Conservation (phyloP, 2,888 invertebrate species). For the Phengaris alcon region DNA sequence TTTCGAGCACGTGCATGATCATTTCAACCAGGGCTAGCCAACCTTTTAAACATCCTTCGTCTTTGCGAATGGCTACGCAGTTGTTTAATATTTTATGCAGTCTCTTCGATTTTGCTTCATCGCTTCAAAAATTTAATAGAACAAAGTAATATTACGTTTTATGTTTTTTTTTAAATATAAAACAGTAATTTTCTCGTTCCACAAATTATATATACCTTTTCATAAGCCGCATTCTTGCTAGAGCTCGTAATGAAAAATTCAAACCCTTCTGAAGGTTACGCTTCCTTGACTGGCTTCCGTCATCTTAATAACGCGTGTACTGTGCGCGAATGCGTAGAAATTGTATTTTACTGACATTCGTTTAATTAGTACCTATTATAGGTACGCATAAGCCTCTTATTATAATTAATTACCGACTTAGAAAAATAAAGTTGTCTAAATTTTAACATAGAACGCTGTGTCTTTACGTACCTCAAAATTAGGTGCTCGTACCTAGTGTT, state of each 20-base stretch:
- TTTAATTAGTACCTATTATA: neutral
- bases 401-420: no score
- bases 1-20: conserved; percentile 27
- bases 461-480: no score
- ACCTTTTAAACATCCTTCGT: neutral
- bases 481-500: neutral
- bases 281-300: conserved; percentile 37
- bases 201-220: conserved; percentile 29
- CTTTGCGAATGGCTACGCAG: no score
- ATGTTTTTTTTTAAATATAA: neutral
- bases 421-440: no score
- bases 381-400: no score
- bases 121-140: no score
- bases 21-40: neutral
- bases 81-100: no score
- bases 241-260: conserved; percentile 38
- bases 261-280: conserved; percentile 38
- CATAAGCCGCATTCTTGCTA: conserved; percentile 34
- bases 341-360: neutral
- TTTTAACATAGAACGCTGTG: no score
- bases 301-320: conserved; percentile 35
- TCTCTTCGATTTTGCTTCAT: no score
- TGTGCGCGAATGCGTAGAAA: conserved; percentile 26
- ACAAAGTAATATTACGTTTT: neutral
- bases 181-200: neutral